Conservation (phyloP, 1,140 invertebrate genomes). For the Hyles vespertilio region DNA sequence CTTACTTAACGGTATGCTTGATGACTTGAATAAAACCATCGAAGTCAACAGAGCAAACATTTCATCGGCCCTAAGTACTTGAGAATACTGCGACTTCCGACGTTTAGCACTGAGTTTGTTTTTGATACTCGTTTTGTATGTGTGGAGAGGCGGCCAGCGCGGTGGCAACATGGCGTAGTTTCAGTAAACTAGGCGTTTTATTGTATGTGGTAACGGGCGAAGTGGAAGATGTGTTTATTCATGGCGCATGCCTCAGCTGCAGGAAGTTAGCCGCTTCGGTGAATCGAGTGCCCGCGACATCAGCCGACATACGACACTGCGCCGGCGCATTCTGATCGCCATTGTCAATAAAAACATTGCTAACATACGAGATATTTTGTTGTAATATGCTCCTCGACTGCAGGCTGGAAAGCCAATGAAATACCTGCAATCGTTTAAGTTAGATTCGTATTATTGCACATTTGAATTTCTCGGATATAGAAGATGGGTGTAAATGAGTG, state of each 20-base stretch:
- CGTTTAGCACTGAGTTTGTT: constrained; percentile 7
- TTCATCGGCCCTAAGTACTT: constrained; percentile 43
- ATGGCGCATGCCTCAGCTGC: constrained; percentile 45
- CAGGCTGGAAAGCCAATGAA: too few relatives aligned
- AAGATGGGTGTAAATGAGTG: constrained; percentile 28
- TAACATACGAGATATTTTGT: neutral
- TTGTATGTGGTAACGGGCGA: constrained; percentile 11
- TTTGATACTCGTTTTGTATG: neutral
- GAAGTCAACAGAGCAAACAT: constrained; percentile 45
- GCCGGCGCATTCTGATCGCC: constrained; percentile 7
- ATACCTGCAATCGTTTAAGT: too few relatives aligned
- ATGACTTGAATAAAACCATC: constrained; percentile 59
- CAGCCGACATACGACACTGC: constrained; percentile 29
- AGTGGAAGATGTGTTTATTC: constrained; percentile 48
- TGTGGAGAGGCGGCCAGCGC: neutral
- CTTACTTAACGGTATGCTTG: constrained; percentile 60
- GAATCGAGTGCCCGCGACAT: constrained; percentile 43
- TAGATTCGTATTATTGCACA: constrained; percentile 14
- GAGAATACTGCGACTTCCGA: constrained; percentile 29
- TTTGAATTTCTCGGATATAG: constrained; percentile 18
- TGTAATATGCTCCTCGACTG: too few relatives aligned
- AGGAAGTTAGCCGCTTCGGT: constrained; percentile 56
- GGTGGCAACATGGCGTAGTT: constrained; percentile 4
- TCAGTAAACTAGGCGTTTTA: constrained; percentile 13
- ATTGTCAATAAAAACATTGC: constrained; percentile 9